Conservation (phyloP, 2,888 invertebrate genomes). For the Melieria crassipennis region DNA sequence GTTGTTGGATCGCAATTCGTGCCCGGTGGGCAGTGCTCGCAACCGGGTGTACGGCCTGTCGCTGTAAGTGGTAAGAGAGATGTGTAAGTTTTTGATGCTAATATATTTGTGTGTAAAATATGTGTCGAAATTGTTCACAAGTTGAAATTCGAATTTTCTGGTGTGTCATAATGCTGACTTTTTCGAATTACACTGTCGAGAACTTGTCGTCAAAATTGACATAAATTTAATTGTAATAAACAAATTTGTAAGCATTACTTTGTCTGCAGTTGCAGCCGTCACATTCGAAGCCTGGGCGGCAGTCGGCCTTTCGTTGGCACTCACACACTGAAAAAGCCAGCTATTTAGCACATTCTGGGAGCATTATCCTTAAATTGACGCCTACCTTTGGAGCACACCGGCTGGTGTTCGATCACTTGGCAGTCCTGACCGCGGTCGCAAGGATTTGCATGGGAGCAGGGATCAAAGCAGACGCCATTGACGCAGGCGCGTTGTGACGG, state of each 20-base stretch:
- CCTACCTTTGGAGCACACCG: slow-evolving; percentile 83
- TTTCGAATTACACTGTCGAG: slow-evolving; percentile 34
- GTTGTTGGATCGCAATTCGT: slow-evolving; percentile 81
- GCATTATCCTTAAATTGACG: background rate
- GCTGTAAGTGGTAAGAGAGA: slow-evolving; percentile 38
- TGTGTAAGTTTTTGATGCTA: too few species aligned
- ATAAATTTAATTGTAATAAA: background rate
- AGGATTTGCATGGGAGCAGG: slow-evolving; percentile 79
- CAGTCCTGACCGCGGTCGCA: slow-evolving; percentile 82
- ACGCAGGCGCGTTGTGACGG: slow-evolving; percentile 81
- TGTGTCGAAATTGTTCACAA: background rate
- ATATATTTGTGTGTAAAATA: too few species aligned
- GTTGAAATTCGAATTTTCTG: too few species aligned
- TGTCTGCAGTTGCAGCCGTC: slow-evolving; percentile 77
- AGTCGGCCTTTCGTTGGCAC: slow-evolving; percentile 76
- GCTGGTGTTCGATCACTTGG: slow-evolving; percentile 83
- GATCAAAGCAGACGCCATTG: slow-evolving; percentile 81
- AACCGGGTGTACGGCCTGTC: slow-evolving; percentile 67
- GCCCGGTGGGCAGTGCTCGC: slow-evolving; percentile 82
- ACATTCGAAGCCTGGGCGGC: slow-evolving; percentile 71
- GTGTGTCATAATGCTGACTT: too few species aligned
- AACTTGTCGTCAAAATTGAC: too few species aligned
- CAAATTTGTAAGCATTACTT: slow-evolving; percentile 66
- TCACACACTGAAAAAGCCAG: slow-evolving; percentile 59
- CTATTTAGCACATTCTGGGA: background rate